phyloP scores from a whole-genome alignment of 2,113 vertebrate genomes.

The Erpornis zantholeuca region DNA sequence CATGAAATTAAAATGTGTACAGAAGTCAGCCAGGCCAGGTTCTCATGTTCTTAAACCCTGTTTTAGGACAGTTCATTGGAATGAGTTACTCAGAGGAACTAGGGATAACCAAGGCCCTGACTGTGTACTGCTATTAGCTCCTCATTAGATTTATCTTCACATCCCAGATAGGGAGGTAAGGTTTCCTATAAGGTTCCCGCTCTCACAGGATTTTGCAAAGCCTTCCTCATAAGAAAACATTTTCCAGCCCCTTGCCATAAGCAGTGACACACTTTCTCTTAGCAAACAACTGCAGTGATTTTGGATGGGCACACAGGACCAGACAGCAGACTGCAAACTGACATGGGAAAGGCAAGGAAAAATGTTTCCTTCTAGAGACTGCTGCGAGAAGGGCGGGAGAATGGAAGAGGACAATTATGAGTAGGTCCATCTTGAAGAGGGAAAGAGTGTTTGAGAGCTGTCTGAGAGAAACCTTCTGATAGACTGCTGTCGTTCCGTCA shows the following conservation, averaged over 20 bases:
- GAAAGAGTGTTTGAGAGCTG: background rate
- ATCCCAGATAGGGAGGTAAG: background rate
- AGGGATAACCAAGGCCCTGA: background rate
- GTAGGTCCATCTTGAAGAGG: background rate
- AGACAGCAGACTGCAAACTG: background rate
- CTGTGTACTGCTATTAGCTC: background rate
- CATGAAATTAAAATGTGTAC: background rate
- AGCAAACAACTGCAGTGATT: background rate
- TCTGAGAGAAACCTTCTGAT: background rate
- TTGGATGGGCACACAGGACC: background rate
- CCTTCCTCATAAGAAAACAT: background rate
- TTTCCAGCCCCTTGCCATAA: background rate
- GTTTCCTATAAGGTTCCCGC: background rate
- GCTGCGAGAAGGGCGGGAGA: background rate
- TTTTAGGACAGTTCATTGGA: background rate
- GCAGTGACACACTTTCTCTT: background rate
- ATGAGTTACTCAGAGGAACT: background rate
- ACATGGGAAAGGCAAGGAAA: background rate
- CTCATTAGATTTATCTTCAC: background rate
- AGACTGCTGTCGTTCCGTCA: background rate
- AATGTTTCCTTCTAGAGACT: background rate
- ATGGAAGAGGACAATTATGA: background rate
- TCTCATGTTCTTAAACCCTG: background rate
- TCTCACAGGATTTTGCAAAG: background rate
- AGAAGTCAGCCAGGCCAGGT: background rate